These are phyloP conservation scores for Prinia subflava DNA, from an alignment of 2,113 vertebrate genomes.

Conservation along the genomic window DNA sequence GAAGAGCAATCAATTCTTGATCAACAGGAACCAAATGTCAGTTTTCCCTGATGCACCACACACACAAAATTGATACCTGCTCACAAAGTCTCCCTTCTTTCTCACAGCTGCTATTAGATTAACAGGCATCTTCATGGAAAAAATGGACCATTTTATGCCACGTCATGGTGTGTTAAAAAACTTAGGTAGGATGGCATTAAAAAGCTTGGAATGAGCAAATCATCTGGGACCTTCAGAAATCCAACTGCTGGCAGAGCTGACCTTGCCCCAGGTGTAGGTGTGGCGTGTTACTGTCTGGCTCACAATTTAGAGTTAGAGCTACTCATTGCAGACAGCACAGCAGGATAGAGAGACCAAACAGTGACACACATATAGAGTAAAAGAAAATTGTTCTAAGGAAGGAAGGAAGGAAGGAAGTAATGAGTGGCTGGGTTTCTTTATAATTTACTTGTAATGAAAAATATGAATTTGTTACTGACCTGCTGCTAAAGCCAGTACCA, in stretches of 20 bases:
- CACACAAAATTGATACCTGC: background rate
- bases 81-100: background rate
- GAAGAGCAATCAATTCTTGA: background rate
- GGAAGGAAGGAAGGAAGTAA: background rate
- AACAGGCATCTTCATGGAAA: background rate
- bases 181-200: background rate
- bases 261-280: slow-evolving; percentile 16
- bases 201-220: slow-evolving; percentile 41
- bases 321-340: background rate
- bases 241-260: slow-evolving; percentile 5
- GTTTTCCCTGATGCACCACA: background rate
- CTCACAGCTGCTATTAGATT: background rate
- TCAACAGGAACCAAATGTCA: background rate
- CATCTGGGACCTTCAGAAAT: slow-evolving; percentile 46
- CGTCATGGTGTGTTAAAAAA: background rate
- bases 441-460: background rate
- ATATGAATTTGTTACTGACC: background rate
- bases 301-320: background rate
- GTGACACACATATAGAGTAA: background rate
- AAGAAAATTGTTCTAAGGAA: background rate
- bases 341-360: background rate
- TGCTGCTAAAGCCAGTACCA: background rate
- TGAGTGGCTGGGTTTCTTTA: background rate
- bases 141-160: background rate
- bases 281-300: background rate